Evolutionary conservation across 2,113 vertebrate genomes (phyloP).

Genomic region (Petrocephalus zakoni): DNA sequence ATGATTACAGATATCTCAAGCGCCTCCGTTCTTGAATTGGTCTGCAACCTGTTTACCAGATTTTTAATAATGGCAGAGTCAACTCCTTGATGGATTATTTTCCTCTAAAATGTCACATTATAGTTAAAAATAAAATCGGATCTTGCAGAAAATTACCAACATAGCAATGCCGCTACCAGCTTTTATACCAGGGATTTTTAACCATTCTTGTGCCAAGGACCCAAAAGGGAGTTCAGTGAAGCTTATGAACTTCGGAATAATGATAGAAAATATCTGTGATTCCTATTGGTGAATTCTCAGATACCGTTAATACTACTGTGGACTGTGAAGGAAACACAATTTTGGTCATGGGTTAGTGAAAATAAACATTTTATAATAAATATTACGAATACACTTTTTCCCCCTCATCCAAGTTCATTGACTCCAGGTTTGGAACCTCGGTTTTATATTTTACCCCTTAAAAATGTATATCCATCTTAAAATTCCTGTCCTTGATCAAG

Average conservation of each 20-base stretch:
- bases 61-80: background rate
- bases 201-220: background rate
- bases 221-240: background rate
- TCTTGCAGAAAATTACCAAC: background rate
- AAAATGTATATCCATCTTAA: background rate
- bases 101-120: too few relatives aligned
- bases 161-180: background rate
- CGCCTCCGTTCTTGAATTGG: background rate
- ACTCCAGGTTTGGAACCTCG: background rate
- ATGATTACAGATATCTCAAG: background rate
- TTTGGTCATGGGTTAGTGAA: background rate
- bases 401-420: background rate
- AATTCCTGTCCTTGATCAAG: background rate
- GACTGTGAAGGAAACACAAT: background rate
- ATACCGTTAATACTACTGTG: too few relatives aligned
- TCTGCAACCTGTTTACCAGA: background rate
- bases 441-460: background rate
- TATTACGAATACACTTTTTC: background rate
- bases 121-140: too few relatives aligned
- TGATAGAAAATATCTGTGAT: background rate
- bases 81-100: background rate
- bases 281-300: background rate
- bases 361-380: background rate
- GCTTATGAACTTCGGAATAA: background rate
- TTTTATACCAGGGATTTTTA: background rate